Conservation (phyloP, 37 sponge, comb jelly and placozoan genomes). For the Axinella damicornis region DNA sequence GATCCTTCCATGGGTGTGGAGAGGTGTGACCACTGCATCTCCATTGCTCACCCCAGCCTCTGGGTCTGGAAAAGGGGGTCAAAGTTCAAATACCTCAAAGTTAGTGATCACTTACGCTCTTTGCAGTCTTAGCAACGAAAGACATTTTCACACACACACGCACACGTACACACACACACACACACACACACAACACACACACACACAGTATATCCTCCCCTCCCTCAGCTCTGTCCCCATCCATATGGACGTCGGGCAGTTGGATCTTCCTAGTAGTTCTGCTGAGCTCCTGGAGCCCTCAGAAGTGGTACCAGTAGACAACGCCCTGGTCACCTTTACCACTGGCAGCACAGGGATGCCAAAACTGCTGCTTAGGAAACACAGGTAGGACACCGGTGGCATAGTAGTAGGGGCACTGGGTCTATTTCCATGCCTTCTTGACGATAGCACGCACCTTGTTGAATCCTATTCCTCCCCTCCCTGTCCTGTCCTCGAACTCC, state of each 20-base stretch:
- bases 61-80: conserved; percentile 67
- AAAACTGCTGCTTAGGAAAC: conserved; percentile 64
- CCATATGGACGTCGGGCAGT: conserved; percentile 33
- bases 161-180: neutral
- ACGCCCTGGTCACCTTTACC: conserved; percentile 74
- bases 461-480: too few species aligned
- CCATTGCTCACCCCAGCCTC: conserved; percentile 59
- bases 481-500: too few species aligned
- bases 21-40: conserved; percentile 74
- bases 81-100: conserved; percentile 58
- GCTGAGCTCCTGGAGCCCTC: conserved; percentile 39
- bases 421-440: too few species aligned
- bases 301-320: conserved; percentile 35
- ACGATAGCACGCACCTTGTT: too few species aligned
- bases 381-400: neutral
- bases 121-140: too few species aligned
- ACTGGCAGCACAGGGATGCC: conserved; percentile 81
- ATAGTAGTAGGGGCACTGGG: too few species aligned
- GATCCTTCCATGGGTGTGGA: conserved; percentile 76
- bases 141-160: neutral
- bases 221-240: conserved; percentile 48
- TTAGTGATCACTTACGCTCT: neutral
- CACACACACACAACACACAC: neutral
- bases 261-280: conserved; percentile 1
- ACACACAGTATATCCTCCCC: conserved; percentile 49